These are phyloP conservation scores for Drosophila yooni DNA, from an alignment of 2,888 invertebrate genomes.

Conservation along the genomic window DNA sequence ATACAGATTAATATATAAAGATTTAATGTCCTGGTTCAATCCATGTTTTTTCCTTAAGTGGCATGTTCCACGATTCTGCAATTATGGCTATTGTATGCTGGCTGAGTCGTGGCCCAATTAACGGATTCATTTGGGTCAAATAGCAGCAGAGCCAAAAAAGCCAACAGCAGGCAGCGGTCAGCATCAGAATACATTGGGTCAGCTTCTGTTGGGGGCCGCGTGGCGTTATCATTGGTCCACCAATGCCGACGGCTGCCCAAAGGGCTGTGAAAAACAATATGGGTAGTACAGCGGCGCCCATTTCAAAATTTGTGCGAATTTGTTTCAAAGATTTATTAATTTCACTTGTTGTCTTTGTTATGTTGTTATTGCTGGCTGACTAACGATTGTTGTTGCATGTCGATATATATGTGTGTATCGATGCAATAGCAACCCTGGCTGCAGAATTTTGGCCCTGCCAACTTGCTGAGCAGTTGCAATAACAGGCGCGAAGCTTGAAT, in stretches of 20 bases:
- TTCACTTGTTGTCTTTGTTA: conserved; percentile 56
- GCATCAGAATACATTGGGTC: conserved; percentile 92
- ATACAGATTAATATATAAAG: conserved; percentile 23
- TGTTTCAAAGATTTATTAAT: conserved; percentile 8
- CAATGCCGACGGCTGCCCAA: conserved; percentile 94
- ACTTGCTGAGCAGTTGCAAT: conserved; percentile 11
- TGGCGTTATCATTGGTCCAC: conserved; percentile 94
- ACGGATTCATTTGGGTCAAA: conserved; percentile 96
- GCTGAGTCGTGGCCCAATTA: conserved; percentile 92
- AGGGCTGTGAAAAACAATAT: conserved; percentile 92
- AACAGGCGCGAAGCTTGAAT: conserved; percentile 26
- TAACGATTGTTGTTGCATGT: conserved; percentile 28
- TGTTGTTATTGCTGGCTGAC: conserved; percentile 23
- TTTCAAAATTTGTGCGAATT: conserved; percentile 78
- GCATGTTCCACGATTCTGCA: conserved; percentile 90
- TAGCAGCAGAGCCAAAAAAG: conserved; percentile 96
- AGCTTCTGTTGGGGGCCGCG: conserved; percentile 97
- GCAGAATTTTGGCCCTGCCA: conserved; percentile 24
- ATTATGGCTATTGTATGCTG: conserved; percentile 88
- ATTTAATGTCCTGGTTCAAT: conserved; percentile 11
- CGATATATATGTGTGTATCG: conserved; percentile 17
- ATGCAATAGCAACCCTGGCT: conserved; percentile 26
- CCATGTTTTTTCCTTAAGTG: conserved; percentile 39
- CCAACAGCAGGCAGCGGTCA: conserved; percentile 95
- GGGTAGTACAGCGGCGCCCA: conserved; percentile 92